phyloP scores from a whole-genome alignment of 2,888 invertebrate species.

The Lasioglossum calceatum region DNA sequence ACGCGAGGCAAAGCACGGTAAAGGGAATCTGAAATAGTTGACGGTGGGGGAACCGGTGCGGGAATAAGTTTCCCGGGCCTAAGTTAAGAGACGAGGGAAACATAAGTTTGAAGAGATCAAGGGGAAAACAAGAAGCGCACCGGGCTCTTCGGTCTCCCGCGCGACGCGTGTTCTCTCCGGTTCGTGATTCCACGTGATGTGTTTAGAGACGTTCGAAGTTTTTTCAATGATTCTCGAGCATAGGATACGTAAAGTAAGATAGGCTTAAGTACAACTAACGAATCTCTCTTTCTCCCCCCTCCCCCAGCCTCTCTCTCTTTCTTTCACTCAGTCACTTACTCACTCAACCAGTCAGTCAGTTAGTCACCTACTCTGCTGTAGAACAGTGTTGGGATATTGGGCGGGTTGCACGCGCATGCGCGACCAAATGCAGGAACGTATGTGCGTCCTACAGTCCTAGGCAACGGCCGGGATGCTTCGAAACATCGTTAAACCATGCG shows the following conservation, averaged over 20 bases:
- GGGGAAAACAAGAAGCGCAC: background rate
- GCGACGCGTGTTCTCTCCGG: constrained; percentile 33
- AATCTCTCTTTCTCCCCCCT: constrained; percentile 23
- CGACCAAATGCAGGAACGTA: no score
- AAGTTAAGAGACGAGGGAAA: background rate
- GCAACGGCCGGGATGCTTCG: no score
- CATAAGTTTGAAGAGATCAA: background rate
- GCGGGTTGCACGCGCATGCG: no score
- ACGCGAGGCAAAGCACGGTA: no score
- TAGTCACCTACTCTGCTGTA: background rate
- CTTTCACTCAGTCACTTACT: background rate
- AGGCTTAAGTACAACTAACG: constrained; percentile 51
- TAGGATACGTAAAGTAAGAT: constrained; percentile 34
- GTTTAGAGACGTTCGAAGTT: constrained; percentile 34
- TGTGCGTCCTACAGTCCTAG: no score
- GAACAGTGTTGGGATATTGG: no score
- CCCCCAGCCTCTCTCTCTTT: constrained; percentile 1
- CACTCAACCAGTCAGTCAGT: background rate
- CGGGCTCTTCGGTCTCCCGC: background rate
- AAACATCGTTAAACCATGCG: no score
- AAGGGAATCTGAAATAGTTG: no score
- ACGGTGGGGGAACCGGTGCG: no score
- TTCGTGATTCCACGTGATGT: constrained; percentile 31
- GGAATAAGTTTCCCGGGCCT: no score
- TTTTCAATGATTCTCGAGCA: constrained; percentile 57